These are phyloP conservation scores for Rhinolophus sinicus DNA, from an alignment of 2,113 vertebrate species.

Conservation along the genomic window DNA sequence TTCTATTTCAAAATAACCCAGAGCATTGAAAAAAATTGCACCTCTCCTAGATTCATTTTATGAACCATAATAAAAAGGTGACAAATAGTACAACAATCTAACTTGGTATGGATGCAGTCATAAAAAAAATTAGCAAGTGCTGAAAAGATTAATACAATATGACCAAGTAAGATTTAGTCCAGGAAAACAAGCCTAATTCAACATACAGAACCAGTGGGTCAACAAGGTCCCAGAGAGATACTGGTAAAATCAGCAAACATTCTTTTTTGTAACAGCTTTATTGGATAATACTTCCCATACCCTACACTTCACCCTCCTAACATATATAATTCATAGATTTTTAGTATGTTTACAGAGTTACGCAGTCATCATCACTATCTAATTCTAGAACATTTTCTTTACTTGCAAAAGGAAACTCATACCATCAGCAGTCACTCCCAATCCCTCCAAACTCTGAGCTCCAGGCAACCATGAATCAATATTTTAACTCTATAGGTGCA, in stretches of 20 bases:
- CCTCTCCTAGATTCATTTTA: neutral
- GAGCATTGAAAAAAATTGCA: neutral
- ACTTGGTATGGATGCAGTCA: neutral
- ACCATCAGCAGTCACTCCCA: too few species aligned
- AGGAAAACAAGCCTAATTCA: neutral
- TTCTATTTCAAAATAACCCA: neutral
- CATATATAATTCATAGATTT: neutral
- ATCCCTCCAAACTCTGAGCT: neutral
- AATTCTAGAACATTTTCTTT: neutral
- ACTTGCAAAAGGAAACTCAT: rapidly evolving
- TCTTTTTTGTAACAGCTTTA: neutral
- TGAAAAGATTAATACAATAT: neutral
- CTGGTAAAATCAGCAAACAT: neutral
- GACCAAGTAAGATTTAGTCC: neutral
- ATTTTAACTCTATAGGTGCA: neutral
- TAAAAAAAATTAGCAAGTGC: neutral
- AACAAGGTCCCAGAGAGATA: neutral
- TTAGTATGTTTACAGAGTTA: too few species aligned
- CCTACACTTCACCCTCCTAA: neutral
- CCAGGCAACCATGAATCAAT: rapidly evolving
- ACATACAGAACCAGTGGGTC: neutral
- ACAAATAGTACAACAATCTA: neutral
- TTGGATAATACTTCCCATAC: neutral
- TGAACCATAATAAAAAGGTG: neutral
- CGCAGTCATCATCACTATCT: rapidly evolving